phyloP scores from a whole-genome alignment of 2,888 invertebrate genomes.

The Cataglyphis cursor region DNA sequence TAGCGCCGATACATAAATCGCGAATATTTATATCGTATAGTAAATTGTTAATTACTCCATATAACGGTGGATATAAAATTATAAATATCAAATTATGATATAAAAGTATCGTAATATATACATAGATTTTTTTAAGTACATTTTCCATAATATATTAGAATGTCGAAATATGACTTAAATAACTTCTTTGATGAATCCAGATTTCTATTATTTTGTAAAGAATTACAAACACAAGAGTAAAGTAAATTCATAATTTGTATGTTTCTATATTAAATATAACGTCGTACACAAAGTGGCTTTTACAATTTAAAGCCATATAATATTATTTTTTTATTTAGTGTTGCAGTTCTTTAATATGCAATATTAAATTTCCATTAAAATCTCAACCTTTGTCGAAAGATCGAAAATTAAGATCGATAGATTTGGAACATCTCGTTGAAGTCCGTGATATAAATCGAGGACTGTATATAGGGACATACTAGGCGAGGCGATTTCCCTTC shows the following conservation, averaged over 20 bases:
- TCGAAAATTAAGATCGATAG: constrained; percentile 37
- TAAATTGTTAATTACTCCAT: not conserved
- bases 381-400: not conserved
- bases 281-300: not conserved
- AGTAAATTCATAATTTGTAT: not conserved
- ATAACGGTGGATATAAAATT: not conserved
- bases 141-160: not conserved
- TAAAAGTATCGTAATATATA: not conserved
- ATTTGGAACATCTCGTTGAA: constrained; percentile 45
- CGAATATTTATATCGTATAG: not conserved
- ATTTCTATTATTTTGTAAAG: not conserved
- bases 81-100: not conserved
- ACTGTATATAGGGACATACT: constrained; percentile 18
- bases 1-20: constrained; percentile 4
- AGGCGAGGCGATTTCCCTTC: constrained; percentile 49
- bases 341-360: not conserved
- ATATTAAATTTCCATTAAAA: constrained; percentile 34
- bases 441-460: constrained; percentile 42
- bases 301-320: not conserved
- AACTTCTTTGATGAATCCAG: not conserved
- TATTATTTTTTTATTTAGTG: not conserved
- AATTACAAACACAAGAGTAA: not conserved
- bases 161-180: not conserved
- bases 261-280: not conserved
- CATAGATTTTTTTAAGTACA: not conserved